These are phyloP conservation scores for Dasyprocta punctata DNA, from an alignment of 2,113 vertebrate species.

Conservation along the genomic window DNA sequence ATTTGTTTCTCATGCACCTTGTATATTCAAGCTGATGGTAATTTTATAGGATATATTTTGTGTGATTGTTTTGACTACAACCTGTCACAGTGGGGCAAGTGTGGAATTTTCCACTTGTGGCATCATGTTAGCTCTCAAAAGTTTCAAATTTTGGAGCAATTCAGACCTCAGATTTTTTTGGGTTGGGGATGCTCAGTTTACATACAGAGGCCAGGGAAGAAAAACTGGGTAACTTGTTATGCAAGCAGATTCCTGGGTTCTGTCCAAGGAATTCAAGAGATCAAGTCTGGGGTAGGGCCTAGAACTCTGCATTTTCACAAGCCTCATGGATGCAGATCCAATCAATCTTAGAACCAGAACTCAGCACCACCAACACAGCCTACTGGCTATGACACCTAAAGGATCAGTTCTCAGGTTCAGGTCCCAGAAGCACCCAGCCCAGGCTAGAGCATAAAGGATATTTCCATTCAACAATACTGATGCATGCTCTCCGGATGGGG, in stretches of 20 bases:
- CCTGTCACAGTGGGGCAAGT: background rate
- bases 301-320: background rate
- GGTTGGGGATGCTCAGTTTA: background rate
- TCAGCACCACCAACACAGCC: background rate
- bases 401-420: background rate
- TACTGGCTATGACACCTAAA: fast-evolving
- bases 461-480: constrained; percentile 99
- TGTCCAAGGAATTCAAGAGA: background rate
- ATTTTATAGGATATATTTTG: background rate
- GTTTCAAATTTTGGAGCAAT: background rate
- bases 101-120: background rate
- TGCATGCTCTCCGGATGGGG: constrained; percentile 97
- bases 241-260: background rate
- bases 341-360: background rate
- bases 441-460: constrained; percentile 91
- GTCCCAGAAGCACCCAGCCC: background rate
- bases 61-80: background rate
- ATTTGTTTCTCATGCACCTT: background rate
- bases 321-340: background rate
- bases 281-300: background rate
- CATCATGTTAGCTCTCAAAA: background rate
- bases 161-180: background rate
- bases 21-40: background rate
- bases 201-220: too few relatives aligned
- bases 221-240: background rate